Base-by-base conservation (phyloP, 2,113 vertebrate species). In the Sapajus apella region DNA sequence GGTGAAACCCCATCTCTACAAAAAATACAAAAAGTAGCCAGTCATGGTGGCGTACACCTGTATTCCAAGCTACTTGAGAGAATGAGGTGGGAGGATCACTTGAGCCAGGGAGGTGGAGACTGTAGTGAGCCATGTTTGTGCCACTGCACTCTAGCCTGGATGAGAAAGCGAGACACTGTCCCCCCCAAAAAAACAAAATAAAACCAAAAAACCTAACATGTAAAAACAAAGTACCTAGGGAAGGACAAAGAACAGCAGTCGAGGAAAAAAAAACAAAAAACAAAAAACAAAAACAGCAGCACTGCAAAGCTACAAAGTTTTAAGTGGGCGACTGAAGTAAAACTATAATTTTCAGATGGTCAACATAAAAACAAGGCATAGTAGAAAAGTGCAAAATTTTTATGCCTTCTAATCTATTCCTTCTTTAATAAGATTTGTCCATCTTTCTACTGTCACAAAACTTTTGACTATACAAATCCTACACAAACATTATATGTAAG, bases 271-370 rank as follows among this genome's bases (percentile, higher is more conserved):
- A 91, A 45, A n/a, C 77, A 91, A 45, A 64, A 81, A 88, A 80
- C 4, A 43, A n/a, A 77, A 91, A 50, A 47, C 8, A 47, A 45
- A n/a, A 82, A 83, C 5, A 37, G 52, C 43, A 43, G 45, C 43
- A 79, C 0, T 3, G 17, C 37, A 37, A 76, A 55, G 32, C 23
- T 25, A 32, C 4, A 50, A 56, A 82, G 79, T 50, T 85, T 66
- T 30, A n/a, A 61, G 37, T 30, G 58, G 50, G 64, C 37, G 52
- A 21, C 32, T 55, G 66, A 81, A 95, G 37, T 30, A 84, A 81
- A 92, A 73, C 17, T 43, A 10, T 64, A 52, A 89, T 83, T 90
- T 91, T 96, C 66, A 83, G 52, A 64, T 50, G 70, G 61, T 89
- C 23, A 68, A 25, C 23, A 76, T 47, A 83, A 61, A 96, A 84